Evolutionary conservation across 2,888 invertebrate species (phyloP).

Genomic region (Cenopis cana): DNA sequence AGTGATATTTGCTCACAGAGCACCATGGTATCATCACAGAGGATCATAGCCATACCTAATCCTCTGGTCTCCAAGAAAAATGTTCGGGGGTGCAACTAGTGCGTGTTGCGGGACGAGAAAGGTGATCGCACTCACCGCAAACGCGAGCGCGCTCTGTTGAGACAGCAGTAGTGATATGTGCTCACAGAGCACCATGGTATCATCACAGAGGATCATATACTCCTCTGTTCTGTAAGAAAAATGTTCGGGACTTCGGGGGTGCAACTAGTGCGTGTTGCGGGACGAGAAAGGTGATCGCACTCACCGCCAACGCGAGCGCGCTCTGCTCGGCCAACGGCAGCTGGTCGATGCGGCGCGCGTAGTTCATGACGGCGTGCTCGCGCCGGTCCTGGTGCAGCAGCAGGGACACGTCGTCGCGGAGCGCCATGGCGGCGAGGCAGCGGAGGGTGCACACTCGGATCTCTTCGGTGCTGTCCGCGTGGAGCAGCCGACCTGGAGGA

Average conservation of each 20-base stretch:
- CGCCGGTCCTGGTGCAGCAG: conserved; percentile 95
- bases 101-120: too few relatives aligned
- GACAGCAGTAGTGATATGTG: too few relatives aligned
- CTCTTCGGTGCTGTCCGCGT: conserved; percentile 83
- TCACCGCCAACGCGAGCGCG: conserved; percentile 92
- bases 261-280: conserved; percentile 80
- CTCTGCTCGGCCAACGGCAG: conserved; percentile 90
- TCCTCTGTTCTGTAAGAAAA: too few relatives aligned
- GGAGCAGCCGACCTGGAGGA: conserved; percentile 86
- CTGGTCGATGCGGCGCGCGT: conserved; percentile 92
- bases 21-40: too few relatives aligned
- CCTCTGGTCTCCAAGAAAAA: too few relatives aligned
- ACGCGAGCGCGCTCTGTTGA: conserved; percentile 92
- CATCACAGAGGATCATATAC: too few relatives aligned
- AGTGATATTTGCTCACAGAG: too few relatives aligned
- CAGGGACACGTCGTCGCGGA: conserved; percentile 95
- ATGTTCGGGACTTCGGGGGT: background rate
- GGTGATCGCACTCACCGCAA: too few relatives aligned
- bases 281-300: conserved; percentile 69
- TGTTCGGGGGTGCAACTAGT: background rate
- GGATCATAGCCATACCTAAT: too few relatives aligned
- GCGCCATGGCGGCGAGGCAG: conserved; percentile 90
- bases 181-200: too few relatives aligned
- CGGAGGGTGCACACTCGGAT: conserved; percentile 89
- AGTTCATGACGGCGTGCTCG: conserved; percentile 95